Conservation (phyloP, 37 sponge, comb jelly and placozoan species). For the Ephydatia muelleri region DNA sequence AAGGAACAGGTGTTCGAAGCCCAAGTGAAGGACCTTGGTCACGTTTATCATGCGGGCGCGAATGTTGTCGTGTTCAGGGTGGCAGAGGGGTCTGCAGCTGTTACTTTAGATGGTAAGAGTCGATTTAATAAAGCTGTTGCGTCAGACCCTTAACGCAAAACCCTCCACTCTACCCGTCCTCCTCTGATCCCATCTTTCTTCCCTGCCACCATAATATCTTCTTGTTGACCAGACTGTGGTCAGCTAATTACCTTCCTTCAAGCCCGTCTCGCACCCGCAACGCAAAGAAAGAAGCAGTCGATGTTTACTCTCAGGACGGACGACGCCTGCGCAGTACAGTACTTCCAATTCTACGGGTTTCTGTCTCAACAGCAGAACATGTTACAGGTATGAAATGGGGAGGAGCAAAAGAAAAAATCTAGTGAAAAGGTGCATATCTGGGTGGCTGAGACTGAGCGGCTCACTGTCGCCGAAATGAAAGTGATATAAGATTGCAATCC, state of each 20-base stretch:
- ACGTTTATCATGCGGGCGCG: constrained; percentile 3
- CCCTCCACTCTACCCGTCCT: background rate
- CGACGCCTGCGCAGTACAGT: constrained; percentile 91
- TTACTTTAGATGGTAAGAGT: constrained; percentile 31
- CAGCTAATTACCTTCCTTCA: constrained; percentile 21
- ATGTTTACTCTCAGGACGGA: constrained; percentile 89
- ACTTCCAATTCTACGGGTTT: constrained; percentile 98
- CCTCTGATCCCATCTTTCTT: background rate
- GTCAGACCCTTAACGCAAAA: no score
- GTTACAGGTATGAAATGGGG: constrained; percentile 67
- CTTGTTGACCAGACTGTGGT: background rate
- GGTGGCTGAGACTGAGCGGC: background rate
- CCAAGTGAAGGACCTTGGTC: background rate
- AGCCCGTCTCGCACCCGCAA: background rate
- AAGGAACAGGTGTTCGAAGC: constrained; percentile 25
- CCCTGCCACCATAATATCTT: background rate
- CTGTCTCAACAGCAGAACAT: constrained; percentile 99
- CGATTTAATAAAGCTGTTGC: background rate
- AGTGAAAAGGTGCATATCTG: no score
- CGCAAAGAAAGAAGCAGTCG: constrained; percentile 36
- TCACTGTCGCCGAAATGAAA: no score
- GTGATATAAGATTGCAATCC: no score
- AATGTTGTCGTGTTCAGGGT: constrained; percentile 19
- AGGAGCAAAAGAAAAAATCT: background rate
- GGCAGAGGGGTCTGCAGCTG: constrained; percentile 45